Evolutionary conservation across 2,797 vertebrate genomes (phyloP), one percentile per base, ranked within the genome.

Genomic region (Oreochromis mossambicus): DNA sequence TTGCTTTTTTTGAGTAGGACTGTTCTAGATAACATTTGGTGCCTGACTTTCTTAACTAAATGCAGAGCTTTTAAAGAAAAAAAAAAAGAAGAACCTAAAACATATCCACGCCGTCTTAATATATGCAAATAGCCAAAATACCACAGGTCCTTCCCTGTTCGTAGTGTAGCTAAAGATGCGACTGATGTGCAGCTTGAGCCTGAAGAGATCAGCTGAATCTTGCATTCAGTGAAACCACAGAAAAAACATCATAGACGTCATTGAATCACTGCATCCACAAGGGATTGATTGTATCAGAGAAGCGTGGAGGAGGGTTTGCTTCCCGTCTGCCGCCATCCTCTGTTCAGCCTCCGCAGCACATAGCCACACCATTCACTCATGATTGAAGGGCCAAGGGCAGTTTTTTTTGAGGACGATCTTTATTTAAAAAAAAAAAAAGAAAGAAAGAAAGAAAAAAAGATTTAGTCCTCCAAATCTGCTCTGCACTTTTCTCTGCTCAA

Each of bases 31-130:
- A 63, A 92, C 89, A 55, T 92, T 68, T 84, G 86, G 88, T 92
- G 95, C 89, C 94, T 93, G 93, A 94, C 78, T 85, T 94, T 92
- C 58, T 86, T 88, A 91, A 88, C 76, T 88, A 86, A 86, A 90
- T 78, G 87, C 89, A 92, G 81, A 93, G 87, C 88, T 91, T 91
- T 93, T 84, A 84, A 91, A 66, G 77, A 76, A 87, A n/a, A 51
- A 43, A 51, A 43, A 38, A 17, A 11, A 56, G 26, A 80, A 83
- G 41, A 84, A 84, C 38, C 54, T 76, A 32, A 82, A 83, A 83
- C 51, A 82, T 79, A 88, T 77, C 38, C 81, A 84, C 41, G 84
- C 88, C 88, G 80, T 85, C 81, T 83, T 88, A 89, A 75, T 90
- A 92, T 86, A 91, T 91, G 84, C 93, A 92, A 92, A 77, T 80